Conservation (phyloP, 2,113 vertebrate species). For the Dromiciops gliroides region DNA sequence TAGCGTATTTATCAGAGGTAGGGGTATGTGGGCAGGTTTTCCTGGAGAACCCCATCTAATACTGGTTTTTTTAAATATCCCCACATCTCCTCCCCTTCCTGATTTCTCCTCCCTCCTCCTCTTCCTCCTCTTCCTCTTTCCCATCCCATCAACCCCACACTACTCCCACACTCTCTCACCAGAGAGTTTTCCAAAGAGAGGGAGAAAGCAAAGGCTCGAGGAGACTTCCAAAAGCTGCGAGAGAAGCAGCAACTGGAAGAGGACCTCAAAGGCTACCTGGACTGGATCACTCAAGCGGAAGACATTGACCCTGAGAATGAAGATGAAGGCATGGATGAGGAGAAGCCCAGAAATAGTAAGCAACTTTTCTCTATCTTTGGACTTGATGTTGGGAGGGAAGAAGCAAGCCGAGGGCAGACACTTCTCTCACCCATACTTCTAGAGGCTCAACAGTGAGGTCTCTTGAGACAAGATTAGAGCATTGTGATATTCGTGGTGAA, state of each 20-base stretch:
- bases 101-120: slow-evolving; percentile 30
- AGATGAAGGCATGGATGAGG: slow-evolving; percentile 96
- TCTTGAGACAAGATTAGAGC: background rate
- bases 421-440: slow-evolving; percentile 32
- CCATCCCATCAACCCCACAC: slow-evolving; percentile 38
- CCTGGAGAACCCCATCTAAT: slow-evolving; percentile 61
- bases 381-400: background rate
- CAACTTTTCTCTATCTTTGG: slow-evolving; percentile 53
- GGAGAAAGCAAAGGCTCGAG: slow-evolving; percentile 98
- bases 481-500: background rate
- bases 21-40: background rate
- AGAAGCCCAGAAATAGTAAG: slow-evolving; percentile 98
- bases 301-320: slow-evolving; percentile 99
- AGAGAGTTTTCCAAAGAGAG: slow-evolving; percentile 99
- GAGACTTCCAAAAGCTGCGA: slow-evolving; percentile 97
- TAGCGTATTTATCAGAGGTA: slow-evolving; percentile 50
- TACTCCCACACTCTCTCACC: slow-evolving; percentile 63
- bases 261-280: slow-evolving; percentile 98
- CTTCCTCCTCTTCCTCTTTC: slow-evolving; percentile 47
- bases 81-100: background rate
- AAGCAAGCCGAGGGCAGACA: background rate
- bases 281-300: slow-evolving; percentile 99
- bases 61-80: slow-evolving; percentile 70
- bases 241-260: slow-evolving; percentile 99
- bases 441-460: slow-evolving; percentile 9